phyloP scores from a whole-genome alignment of 2,797 vertebrate species.

The Sebastes elongatus region DNA sequence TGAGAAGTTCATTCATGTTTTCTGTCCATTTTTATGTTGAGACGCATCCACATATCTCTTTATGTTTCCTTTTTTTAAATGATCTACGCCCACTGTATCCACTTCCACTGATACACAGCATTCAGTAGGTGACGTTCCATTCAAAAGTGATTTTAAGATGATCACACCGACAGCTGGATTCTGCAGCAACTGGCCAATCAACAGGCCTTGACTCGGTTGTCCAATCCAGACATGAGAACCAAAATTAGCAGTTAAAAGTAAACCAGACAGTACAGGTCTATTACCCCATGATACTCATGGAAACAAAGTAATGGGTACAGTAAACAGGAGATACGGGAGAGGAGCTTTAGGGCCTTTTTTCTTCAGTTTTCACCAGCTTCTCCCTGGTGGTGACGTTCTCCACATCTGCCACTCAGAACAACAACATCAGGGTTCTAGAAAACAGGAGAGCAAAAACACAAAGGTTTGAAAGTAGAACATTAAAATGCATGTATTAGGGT shows the following conservation, averaged over 20 bases:
- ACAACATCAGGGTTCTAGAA: constrained; percentile 72
- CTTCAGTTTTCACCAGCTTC: constrained; percentile 58
- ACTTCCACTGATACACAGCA: neutral
- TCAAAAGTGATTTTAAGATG: constrained; percentile 3
- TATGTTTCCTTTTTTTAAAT: neutral
- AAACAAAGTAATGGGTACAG: constrained; percentile 62
- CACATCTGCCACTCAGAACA: constrained; percentile 43
- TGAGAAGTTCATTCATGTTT: constrained; percentile 12
- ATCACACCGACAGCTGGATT: constrained; percentile 20
- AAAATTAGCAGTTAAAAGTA: constrained; percentile 51
- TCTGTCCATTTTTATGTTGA: constrained; percentile 13
- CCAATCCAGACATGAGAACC: constrained; percentile 56
- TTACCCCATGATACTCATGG: constrained; percentile 48
- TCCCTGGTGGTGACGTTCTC: constrained; percentile 45
- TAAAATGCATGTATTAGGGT: neutral
- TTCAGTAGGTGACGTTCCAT: neutral
- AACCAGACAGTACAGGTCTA: constrained; percentile 51
- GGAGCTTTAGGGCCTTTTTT: constrained; percentile 52
- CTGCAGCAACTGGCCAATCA: constrained; percentile 26
- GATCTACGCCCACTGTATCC: neutral
- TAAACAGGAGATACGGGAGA: constrained; percentile 56
- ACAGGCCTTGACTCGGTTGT: constrained; percentile 3
- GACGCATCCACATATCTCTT: constrained; percentile 4
- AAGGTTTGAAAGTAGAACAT: neutral
- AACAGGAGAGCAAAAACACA: constrained; percentile 30